phyloP scores from a whole-genome alignment of 2,888 invertebrate species.

The Xestia ashworthii region DNA sequence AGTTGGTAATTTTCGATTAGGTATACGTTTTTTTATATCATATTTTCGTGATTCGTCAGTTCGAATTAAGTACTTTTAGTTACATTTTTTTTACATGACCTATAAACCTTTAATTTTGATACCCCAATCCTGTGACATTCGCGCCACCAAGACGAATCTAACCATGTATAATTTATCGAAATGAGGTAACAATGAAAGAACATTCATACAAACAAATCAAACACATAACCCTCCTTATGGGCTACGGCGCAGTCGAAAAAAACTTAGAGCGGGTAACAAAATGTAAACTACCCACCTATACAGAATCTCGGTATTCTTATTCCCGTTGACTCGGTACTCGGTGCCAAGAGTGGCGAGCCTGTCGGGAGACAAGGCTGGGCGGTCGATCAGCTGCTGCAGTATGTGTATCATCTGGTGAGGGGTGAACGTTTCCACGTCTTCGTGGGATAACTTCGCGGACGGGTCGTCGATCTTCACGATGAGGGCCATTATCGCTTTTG shows the following conservation, averaged over 20 bases:
- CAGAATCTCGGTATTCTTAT: conserved; percentile 95
- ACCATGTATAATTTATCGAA: background rate
- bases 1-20: too few relatives aligned
- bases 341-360: conserved; percentile 84
- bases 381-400: conserved; percentile 92
- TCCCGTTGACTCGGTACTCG: conserved; percentile 92
- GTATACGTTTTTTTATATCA: too few relatives aligned
- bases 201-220: background rate
- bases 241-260: background rate
- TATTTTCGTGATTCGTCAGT: too few relatives aligned
- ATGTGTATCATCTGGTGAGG: conserved; percentile 93
- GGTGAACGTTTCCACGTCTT: conserved; percentile 90
- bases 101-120: too few relatives aligned
- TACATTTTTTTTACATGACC: too few relatives aligned
- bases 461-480: conserved; percentile 82
- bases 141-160: background rate
- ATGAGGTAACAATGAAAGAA: background rate
- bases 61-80: too few relatives aligned
- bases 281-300: conserved; percentile 69
- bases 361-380: conserved; percentile 86
- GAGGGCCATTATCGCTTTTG: conserved; percentile 91
- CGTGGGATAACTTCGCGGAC: conserved; percentile 82
- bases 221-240: background rate
- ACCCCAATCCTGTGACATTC: too few relatives aligned
- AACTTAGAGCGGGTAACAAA: background rate